These are phyloP conservation scores for Panagrolaimus sp. DNA, from an alignment of 1,140 invertebrate genomes.

Conservation along the genomic window DNA sequence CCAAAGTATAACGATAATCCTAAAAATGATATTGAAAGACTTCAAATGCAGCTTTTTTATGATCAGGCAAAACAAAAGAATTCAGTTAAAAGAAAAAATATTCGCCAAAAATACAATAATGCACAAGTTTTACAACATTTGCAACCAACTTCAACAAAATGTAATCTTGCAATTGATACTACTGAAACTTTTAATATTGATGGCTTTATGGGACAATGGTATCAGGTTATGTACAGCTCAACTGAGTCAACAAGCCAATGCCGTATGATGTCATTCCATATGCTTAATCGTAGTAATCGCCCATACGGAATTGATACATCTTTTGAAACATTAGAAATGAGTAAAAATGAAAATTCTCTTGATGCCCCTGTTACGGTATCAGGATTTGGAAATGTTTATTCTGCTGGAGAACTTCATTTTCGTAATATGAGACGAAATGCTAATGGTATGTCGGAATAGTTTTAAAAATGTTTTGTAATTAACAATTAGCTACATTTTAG, in stretches of 20 bases:
- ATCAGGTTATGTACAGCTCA: slow-evolving; percentile 6
- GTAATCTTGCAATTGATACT: background rate
- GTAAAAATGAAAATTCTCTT: too few species aligned
- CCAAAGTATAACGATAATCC: background rate
- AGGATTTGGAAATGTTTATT: background rate
- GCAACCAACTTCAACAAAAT: background rate
- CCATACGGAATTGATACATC: background rate
- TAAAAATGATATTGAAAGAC: background rate
- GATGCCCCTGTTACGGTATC: background rate
- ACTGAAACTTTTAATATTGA: background rate
- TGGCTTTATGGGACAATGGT: slow-evolving; percentile 9
- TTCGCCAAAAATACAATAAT: background rate
- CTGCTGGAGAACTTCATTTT: background rate
- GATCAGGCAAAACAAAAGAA: background rate
- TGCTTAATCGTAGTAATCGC: background rate
- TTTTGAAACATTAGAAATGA: background rate
- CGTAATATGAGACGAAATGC: background rate
- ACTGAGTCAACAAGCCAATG: background rate
- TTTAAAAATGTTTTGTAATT: too few species aligned
- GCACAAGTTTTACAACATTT: background rate
- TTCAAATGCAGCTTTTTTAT: too few species aligned
- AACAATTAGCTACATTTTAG: too few species aligned
- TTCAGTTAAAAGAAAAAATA: slow-evolving; percentile 2
- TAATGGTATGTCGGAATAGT: too few species aligned
- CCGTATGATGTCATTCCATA: background rate